A percentile compares a stretch with the other conserved stretches of the same genome.
Evolutionary conservation across 1,140 invertebrate species (phyloP).

Genomic region (Cyclina sinensis): DNA sequence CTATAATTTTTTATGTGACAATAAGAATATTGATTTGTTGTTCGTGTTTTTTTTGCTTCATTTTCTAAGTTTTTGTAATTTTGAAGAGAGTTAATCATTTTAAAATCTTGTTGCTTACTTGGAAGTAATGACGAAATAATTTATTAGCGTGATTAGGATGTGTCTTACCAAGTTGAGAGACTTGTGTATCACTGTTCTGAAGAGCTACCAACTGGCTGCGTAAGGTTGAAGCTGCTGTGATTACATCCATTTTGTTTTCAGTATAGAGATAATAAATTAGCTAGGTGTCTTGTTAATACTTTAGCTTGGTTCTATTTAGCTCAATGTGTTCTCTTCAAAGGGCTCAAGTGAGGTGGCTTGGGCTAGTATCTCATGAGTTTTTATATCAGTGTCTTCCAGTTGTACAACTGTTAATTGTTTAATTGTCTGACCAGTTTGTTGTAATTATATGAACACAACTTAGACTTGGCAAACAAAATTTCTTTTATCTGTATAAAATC

Average conservation of each 20-base stretch:
- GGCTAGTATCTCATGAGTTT: not conserved
- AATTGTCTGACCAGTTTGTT: constrained; percentile 22
- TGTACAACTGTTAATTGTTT: not conserved
- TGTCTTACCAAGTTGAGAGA: not conserved
- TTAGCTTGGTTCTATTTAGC: not conserved
- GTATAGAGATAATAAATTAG: too few relatives aligned
- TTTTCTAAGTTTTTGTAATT: not conserved
- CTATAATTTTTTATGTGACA: not conserved
- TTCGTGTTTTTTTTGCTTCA: not conserved
- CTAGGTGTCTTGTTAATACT: not conserved
- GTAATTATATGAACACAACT: constrained; percentile 1
- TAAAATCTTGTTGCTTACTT: too few relatives aligned
- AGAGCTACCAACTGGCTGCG: not conserved
- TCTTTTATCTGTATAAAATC: not conserved
- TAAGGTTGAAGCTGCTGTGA: not conserved
- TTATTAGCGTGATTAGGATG: not conserved
- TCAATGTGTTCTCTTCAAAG: not conserved
- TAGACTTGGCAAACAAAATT: not conserved
- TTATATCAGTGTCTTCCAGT: not conserved
- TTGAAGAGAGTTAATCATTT: not conserved
- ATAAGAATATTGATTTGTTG: not conserved
- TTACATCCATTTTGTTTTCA: not conserved
- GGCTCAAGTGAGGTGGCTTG: not conserved
- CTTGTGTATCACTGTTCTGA: not conserved
- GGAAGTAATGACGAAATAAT: too few relatives aligned